Base-by-base conservation (phyloP, 2,797 vertebrate genomes). In the Pseudopleuronectes americanus region DNA sequence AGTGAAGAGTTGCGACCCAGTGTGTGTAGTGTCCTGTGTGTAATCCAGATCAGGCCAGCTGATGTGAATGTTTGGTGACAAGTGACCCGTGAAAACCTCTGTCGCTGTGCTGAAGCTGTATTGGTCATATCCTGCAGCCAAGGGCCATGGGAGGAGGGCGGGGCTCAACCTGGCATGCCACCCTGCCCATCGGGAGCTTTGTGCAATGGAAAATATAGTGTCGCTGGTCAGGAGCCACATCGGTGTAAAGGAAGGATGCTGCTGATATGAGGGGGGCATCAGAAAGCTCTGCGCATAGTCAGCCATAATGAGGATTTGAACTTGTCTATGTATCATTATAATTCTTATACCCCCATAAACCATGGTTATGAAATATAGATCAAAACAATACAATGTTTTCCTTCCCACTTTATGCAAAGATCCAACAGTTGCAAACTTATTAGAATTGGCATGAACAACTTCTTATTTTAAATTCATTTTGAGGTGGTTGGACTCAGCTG, bases 121-220 rank as follows among this genome's bases (percentile, higher is more conserved):
- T 58, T 22, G 65, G 1, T 38, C 36, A 77, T 75, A 66, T 49
- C 64, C 47, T 61, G 17, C 56, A 47, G 47, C 64, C 62, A 58
- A 56, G n/a, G 22, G 59, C 63, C 81, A 83, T 79, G 85, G 79
- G 77, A 80, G 71, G 52, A 23, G 62, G 43, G 22, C 47, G 21
- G 59, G 59, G 67, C 68, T 80, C 72, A 76, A 72, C 76, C 70
- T 83, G 67, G 23, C 75, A 55, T 59, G 26, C 38, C 49, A 71
- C 55, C 57, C 72, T 57, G 67, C 16, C 64, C 72, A 16, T 45
- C 45, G 53, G 72, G 60, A 79, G 54, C 41, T 22, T 10, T 74
- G 68, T 52, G 73, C 73, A 74, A 87, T 76, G 83, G 78, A 81
- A 90, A 86, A 72, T 65, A 54, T 60, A 63, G 45, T 71, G 51